Evolutionary conservation across 2,113 vertebrate species (phyloP).

Genomic region (Leucoraja erinaceus): DNA sequence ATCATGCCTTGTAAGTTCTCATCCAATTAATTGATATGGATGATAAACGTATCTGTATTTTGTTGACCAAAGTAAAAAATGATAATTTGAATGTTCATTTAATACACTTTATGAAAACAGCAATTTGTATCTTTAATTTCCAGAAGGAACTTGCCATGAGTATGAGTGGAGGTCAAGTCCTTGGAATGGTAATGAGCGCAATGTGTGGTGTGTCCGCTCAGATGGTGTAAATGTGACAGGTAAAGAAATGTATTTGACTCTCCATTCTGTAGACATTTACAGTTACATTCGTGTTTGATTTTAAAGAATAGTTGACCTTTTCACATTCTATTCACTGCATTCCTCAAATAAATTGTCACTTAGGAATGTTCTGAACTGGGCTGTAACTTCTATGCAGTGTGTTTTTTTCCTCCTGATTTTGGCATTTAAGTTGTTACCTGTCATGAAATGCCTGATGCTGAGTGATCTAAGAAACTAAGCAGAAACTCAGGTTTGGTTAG

Average conservation of each 20-base stretch:
- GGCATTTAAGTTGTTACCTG: not conserved
- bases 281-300: slow-evolving; percentile 50
- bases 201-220: slow-evolving; percentile 92
- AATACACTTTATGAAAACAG: not conserved
- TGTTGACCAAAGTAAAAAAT: not conserved
- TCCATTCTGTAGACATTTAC: slow-evolving; percentile 28
- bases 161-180: slow-evolving; percentile 80
- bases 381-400: not conserved
- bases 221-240: slow-evolving; percentile 93
- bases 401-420: not conserved
- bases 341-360: slow-evolving; percentile 8
- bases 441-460: too few relatives aligned
- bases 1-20: too few relatives aligned
- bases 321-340: slow-evolving; percentile 44
- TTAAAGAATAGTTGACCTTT: slow-evolving; percentile 46
- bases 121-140: slow-evolving; percentile 42
- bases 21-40: too few relatives aligned
- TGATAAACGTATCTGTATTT: not conserved
- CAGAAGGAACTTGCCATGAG: slow-evolving; percentile 84
- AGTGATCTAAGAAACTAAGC: too few relatives aligned
- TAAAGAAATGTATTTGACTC: slow-evolving; percentile 45
- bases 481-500: too few relatives aligned
- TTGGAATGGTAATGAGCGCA: slow-evolving; percentile 80
- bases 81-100: not conserved
- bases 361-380: too few relatives aligned